These are phyloP conservation scores for Meloidogyne hapla DNA, from an alignment of 1,140 invertebrate species.

Conservation along the genomic window DNA sequence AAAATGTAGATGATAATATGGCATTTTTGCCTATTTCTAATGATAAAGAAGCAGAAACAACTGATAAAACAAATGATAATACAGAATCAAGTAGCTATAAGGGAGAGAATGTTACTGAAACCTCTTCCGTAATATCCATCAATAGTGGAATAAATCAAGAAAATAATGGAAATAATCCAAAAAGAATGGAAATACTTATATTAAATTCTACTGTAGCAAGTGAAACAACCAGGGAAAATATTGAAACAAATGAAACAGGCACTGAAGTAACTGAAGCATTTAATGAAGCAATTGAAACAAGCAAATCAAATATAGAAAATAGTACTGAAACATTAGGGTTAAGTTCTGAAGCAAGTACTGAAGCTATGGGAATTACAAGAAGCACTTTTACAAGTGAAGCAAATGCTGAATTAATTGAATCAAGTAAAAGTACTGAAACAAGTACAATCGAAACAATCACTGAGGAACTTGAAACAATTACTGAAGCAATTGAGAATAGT, in stretches of 20 bases:
- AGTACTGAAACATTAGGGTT: too few relatives aligned
- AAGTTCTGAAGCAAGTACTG: neutral
- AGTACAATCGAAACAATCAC: neutral
- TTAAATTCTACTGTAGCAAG: neutral
- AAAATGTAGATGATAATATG: neutral
- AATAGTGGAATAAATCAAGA: too few relatives aligned
- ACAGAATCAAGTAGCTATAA: too few relatives aligned
- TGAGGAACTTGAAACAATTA: neutral
- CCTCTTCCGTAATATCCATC: too few relatives aligned
- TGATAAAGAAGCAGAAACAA: neutral
- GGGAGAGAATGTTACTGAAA: too few relatives aligned
- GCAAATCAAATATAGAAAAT: neutral
- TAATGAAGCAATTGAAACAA: neutral
- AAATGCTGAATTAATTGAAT: neutral
- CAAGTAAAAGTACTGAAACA: neutral
- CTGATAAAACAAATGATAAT: neutral
- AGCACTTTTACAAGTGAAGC: too few relatives aligned
- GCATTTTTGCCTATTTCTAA: neutral
- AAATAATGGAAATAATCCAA: too few relatives aligned
- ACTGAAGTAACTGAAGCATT: neutral
- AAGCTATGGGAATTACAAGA: neutral
- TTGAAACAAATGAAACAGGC: neutral
- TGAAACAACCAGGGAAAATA: neutral
- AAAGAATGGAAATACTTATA: too few relatives aligned
- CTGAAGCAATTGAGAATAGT: neutral